phyloP scores from a whole-genome alignment of 2,888 invertebrate species.

The Noctua janthina region DNA sequence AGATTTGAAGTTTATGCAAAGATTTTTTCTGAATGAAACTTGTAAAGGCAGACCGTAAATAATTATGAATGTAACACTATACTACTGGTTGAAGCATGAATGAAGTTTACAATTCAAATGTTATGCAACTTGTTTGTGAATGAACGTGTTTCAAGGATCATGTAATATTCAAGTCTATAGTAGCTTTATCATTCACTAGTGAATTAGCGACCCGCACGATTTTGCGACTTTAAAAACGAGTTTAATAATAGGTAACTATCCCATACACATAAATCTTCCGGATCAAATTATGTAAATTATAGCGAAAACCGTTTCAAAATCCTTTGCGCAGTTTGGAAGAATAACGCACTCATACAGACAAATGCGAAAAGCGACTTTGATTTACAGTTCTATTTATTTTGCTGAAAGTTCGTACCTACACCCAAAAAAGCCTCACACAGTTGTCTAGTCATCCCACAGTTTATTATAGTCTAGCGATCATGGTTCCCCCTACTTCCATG shows the following conservation, averaged over 20 bases:
- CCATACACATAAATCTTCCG: neutral
- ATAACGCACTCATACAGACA: neutral
- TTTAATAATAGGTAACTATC: neutral
- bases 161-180: neutral
- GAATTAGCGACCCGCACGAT: neutral
- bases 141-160: constrained; percentile 30
- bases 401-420: neutral
- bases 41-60: neutral
- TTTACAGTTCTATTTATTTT: neutral
- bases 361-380: neutral
- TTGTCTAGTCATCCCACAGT: constrained; percentile 13
- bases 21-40: constrained; percentile 21
- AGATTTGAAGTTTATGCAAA: constrained; percentile 16
- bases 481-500: neutral
- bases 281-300: neutral
- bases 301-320: neutral
- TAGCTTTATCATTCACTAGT: neutral
- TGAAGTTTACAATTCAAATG: constrained; percentile 33
- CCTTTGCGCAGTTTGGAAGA: neutral
- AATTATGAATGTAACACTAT: constrained; percentile 32
- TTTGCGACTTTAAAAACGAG: neutral
- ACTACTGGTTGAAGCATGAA: constrained; percentile 24
- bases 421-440: neutral
- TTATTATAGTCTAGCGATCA: constrained; percentile 12
- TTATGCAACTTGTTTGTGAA: constrained; percentile 33